Base-by-base conservation (phyloP, 2,113 vertebrate species). In the Crotalus helleri region DNA sequence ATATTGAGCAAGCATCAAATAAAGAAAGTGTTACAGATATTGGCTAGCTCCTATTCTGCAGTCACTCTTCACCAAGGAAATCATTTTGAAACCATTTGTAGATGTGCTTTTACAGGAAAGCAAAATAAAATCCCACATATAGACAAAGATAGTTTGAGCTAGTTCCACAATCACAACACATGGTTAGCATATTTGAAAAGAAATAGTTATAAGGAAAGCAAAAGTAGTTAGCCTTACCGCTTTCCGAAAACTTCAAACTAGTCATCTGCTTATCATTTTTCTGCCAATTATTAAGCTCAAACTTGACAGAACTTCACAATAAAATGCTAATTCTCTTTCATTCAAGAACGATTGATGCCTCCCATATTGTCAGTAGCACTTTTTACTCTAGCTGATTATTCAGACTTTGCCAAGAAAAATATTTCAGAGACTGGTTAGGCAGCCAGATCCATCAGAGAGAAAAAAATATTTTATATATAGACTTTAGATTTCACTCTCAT, bases 241-340 rank as follows among this genome's bases (percentile, higher is more conserved):
- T 94, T 81, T 96, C 91, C 44, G 93, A 94, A 94, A 97, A 97
- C 95, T 94, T 95, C 96, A 96, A 97, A 94, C 86, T 93, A 94
- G 54, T 94, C 97, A 97, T 96, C 96, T 97, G 97, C 94, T 88
- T 94, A 88, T 46, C n/a, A 54, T 69, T 87, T 93, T 64, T 29
- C 93, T 95, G 96, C 96, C 97, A 97, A 95, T 95, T 95, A 94
- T 94, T 94, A 92, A 95, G 91, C 92, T 93, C 0, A 85, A 93
- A 95, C 90, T 85, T 90, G 93, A 96, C 15, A 53, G 85, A 94
- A 61, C 92, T 55, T 96, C 90, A 91, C 74, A 95, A 95, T 81
- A 90, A 94, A 90, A 93, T 92, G 93, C 86, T 94, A 94, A 96
- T 95, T 96, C 85, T 94, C 91, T 90, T 90, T 90, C 74, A 96